These are phyloP conservation scores for Aelia acuminata DNA, from an alignment of 2,888 invertebrate genomes.

Conservation along the genomic window DNA sequence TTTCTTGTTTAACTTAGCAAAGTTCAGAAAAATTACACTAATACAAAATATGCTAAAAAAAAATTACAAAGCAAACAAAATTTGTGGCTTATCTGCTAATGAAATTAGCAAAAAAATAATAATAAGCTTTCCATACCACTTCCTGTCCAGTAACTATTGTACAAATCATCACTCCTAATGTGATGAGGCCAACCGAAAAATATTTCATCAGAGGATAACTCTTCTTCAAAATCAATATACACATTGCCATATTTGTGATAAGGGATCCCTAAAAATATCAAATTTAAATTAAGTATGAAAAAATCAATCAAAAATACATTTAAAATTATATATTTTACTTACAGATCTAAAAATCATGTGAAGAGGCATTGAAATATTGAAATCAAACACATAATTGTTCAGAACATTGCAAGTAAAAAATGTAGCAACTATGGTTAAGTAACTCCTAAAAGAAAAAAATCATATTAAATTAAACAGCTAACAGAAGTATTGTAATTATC, in stretches of 20 bases:
- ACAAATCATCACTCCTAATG: conserved; percentile 91
- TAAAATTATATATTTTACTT: conserved; percentile 69
- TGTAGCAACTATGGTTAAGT: conserved; percentile 85
- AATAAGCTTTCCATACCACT: conserved; percentile 69
- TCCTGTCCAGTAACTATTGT: conserved; percentile 88
- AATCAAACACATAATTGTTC: conserved; percentile 95
- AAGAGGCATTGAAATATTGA: conserved; percentile 96
- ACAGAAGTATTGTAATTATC: neutral
- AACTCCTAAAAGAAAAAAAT: conserved; percentile 74
- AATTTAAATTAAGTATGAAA: conserved; percentile 57
- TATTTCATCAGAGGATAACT: conserved; percentile 88
- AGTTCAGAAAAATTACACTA: neutral
- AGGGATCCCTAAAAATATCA: conserved; percentile 83
- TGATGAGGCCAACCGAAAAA: conserved; percentile 92
- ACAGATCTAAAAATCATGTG: conserved; percentile 90
- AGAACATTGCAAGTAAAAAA: conserved; percentile 93
- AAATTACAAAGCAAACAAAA: neutral
- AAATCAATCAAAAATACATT: neutral
- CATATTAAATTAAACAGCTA: neutral
- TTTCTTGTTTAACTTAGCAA: neutral
- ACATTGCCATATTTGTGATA: conserved; percentile 95
- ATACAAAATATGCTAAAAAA: neutral
- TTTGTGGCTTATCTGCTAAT: neutral
- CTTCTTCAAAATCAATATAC: conserved; percentile 89
- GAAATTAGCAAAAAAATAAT: neutral